These are phyloP conservation scores for Zaprionus africanus DNA, from an alignment of 1,140 invertebrate species.

Conservation along the genomic window DNA sequence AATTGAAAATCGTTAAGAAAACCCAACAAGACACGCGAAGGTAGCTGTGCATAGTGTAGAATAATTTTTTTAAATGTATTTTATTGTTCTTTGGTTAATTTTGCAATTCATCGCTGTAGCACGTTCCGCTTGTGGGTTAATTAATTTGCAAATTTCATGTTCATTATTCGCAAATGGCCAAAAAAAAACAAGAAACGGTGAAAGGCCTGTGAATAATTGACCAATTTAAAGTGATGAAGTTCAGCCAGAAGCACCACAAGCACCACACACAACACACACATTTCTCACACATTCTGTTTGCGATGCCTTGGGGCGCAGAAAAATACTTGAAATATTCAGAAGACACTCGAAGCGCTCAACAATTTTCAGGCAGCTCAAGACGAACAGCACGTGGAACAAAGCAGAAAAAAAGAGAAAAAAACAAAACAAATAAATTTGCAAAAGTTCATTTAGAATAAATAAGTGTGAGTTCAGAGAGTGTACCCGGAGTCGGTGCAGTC, in stretches of 20 bases:
- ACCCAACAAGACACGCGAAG: neutral
- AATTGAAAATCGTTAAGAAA: neutral
- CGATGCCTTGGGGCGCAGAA: constrained; percentile 31
- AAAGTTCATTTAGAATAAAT: constrained; percentile 73
- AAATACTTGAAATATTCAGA: constrained; percentile 46
- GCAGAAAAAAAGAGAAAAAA: constrained; percentile 29
- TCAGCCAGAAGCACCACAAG: constrained; percentile 33
- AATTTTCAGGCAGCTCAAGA: constrained; percentile 54
- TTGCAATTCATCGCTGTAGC: neutral
- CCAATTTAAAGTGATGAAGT: constrained; percentile 52
- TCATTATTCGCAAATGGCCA: constrained; percentile 8
- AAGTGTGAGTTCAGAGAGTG: constrained; percentile 39
- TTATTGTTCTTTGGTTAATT: neutral
- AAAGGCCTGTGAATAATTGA: constrained; percentile 45
- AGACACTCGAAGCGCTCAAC: constrained; percentile 55
- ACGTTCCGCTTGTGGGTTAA: constrained; percentile 7
- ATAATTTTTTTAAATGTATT: neutral
- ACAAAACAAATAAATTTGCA: constrained; percentile 36
- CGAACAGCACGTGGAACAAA: constrained; percentile 54
- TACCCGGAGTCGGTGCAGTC: neutral
- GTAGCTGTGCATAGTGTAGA: neutral
- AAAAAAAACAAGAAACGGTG: constrained; percentile 14
- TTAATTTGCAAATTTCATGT: constrained; percentile 22
- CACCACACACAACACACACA: constrained; percentile 22
- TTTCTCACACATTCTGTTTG: constrained; percentile 40